Percentiles rank a stretch among this genome's conserved stretches.
phyloP scores from a whole-genome alignment of 37 sponge, comb jelly and placozoan genomes.

The Oopsacas minuta region DNA sequence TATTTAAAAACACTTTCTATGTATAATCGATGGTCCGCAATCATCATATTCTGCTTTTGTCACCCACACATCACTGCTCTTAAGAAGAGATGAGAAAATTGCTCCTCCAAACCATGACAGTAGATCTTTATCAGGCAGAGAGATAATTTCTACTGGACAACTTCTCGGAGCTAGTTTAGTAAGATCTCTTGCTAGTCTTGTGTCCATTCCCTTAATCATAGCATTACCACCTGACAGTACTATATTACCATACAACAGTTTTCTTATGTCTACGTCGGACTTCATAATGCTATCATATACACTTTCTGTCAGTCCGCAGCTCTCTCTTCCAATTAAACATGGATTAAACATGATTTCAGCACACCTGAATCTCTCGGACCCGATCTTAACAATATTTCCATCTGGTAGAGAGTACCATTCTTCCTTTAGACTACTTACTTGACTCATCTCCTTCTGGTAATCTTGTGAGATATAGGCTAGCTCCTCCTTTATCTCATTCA shows the following conservation, averaged over 20 bases:
- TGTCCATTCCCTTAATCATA: slow-evolving; percentile 46
- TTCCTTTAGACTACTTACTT: slow-evolving; percentile 22
- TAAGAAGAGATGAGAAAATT: slow-evolving; percentile 34
- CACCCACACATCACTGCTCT: slow-evolving; percentile 35
- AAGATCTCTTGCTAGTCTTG: slow-evolving; percentile 44
- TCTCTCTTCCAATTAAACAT: slow-evolving; percentile 27
- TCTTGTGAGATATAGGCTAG: slow-evolving; percentile 36
- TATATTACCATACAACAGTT: slow-evolving; percentile 45
- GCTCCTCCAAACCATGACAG: slow-evolving; percentile 52
- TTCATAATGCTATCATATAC: slow-evolving; percentile 41
- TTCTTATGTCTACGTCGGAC: slow-evolving; percentile 49
- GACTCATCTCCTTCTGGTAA: slow-evolving; percentile 33
- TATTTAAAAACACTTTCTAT: slow-evolving; percentile 53
- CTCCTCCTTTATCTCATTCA: slow-evolving; percentile 34
- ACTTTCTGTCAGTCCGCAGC: slow-evolving; percentile 33
- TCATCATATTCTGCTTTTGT: slow-evolving; percentile 43
- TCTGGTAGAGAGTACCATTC: slow-evolving; percentile 39
- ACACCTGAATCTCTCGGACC: slow-evolving; percentile 33
- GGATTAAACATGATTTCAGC: slow-evolving; percentile 33
- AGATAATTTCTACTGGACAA: slow-evolving; percentile 30
- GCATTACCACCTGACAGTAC: slow-evolving; percentile 47
- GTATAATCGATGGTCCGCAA: slow-evolving; percentile 38
- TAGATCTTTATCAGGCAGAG: slow-evolving; percentile 47
- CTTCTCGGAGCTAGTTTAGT: slow-evolving; percentile 30
- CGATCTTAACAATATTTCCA: slow-evolving; percentile 32